Base-by-base conservation (phyloP, 2,797 vertebrate genomes). In the Tauraco hartlaubi region DNA sequence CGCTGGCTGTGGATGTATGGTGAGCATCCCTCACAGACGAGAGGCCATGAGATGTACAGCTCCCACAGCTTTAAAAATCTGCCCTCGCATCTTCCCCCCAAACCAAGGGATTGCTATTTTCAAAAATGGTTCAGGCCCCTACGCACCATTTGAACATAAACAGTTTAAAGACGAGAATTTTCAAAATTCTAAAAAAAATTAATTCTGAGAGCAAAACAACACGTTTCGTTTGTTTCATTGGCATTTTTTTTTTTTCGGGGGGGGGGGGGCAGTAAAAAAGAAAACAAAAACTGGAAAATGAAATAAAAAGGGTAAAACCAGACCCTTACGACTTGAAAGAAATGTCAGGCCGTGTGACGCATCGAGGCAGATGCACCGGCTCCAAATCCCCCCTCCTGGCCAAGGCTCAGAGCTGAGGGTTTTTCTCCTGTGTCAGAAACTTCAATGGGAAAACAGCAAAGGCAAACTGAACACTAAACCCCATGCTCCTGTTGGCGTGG, bases 401-500 rank as follows among this genome's bases (percentile, higher is more conserved):
- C 49, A 48, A 31, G 21, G 14, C 12, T 62, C 79, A 20, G n/a
- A 35, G 49, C 33, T 51, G 17, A 29, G 7, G 39, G 5, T 0
- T 0, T 6, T 31, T 64, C 43, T 62, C 8, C 21, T n/a, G 7
- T 17, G 18, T 44, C 61, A 46, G 41, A 64, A 69, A 44, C 11
- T 33, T 64, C 23, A 29, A 4, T 1, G 12, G 7, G 44, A 41
- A 67, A 31, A 51, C 17, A 49, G 51, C 55, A 49, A 74, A 44
- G 31, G 11, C 19, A 48, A 29, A 7, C 8, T 14, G 15, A 54
- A 39, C 1, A 0, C 18, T 17, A 26, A 33, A 71, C 8, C 6
- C 7, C 16, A 15, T 0, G 0, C 10, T 71, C 4, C 1, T 0
- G 43, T 2, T 0, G 0, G 10, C 9, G 5, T 8, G 11, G 20